Evolutionary conservation across 2,888 invertebrate genomes (phyloP), one percentile per base, ranked within the genome.

Genomic region (Amblyjoppa proteus): DNA sequence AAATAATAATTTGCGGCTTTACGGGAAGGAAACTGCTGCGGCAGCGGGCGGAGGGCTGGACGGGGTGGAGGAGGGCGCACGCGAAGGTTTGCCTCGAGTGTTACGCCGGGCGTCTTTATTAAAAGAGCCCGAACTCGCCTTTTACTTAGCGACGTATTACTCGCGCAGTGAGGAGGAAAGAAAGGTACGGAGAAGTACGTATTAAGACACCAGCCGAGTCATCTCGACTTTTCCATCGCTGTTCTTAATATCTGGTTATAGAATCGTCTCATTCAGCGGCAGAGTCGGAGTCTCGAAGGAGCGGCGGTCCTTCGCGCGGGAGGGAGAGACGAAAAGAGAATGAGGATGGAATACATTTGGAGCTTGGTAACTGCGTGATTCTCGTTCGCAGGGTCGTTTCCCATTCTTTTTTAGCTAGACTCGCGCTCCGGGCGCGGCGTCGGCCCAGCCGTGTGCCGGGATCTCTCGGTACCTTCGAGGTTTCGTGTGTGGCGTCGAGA

Each of bases 61-160:
- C 25, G 28, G 56, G 53, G n/a, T 2, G 56, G 49, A 58, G 34
- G 68, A 34, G 41, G 73, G 13, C 73, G 73, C 61, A 86, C 49
- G 80, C 83, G 25, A 68, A 56, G 68, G 80, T 13, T 64, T 77
- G 83, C 75, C 79, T 83, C 80, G 77, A 83, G 80, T 74, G 82
- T 82, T 80, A 71, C 68, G 51, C 70, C 71, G 76, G 81, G 68
- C 82, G 87, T 88, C 91, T 91, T 91, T 90, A 90, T 92, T 91
- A 91, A 91, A 88, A 84, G 86, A 70, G 77, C 73, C 79, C 74
- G 80, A 78, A 80, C 87, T 79, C 84, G 87, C 78, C 88, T 87
- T 88, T 90, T 88, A 89, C 90, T 90, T 89, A 89, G 89, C 90
- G 89, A 89, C 88, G 87, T 89, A 90, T 89, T 89, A 89, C 87